These are phyloP conservation scores for Thalassarche chlororhynchos DNA, from an alignment of 2,113 vertebrate species.

Conservation along the genomic window DNA sequence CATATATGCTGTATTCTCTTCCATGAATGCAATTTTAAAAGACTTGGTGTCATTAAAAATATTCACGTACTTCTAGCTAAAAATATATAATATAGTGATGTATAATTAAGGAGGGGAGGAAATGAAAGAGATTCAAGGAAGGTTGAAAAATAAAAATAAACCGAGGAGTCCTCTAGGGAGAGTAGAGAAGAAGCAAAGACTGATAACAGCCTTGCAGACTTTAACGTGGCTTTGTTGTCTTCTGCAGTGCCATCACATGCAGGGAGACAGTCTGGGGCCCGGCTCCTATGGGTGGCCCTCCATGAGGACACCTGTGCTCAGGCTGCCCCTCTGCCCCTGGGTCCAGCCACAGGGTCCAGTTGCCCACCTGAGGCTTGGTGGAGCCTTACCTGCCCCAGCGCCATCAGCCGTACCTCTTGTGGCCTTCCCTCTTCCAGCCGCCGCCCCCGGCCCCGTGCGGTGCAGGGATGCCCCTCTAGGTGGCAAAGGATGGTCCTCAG, in stretches of 20 bases:
- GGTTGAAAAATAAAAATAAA: conserved; percentile 45
- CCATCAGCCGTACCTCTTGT: neutral
- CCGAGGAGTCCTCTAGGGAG: neutral
- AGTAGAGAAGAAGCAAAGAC: neutral
- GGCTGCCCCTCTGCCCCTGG: neutral
- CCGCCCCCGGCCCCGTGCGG: neutral
- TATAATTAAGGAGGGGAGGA: conserved; percentile 16
- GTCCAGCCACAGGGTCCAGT: neutral
- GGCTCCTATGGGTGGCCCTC: neutral
- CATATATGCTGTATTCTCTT: neutral
- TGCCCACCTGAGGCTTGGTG: neutral
- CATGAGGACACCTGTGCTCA: neutral
- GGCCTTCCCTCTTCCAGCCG: neutral
- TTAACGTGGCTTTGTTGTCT: neutral
- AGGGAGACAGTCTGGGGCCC: neutral
- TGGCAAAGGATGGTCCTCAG: neutral
- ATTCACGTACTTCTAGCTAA: neutral
- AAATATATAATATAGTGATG: neutral
- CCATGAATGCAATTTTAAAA: neutral
- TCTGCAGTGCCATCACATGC: rapidly evolving
- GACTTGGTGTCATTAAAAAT: neutral
- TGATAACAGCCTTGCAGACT: neutral
- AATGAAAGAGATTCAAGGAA: conserved; percentile 40
- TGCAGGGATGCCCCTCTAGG: neutral
- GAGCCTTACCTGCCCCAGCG: neutral